Conservation (phyloP, 2,797 vertebrate genomes). For the Sebastes melanostomus region DNA sequence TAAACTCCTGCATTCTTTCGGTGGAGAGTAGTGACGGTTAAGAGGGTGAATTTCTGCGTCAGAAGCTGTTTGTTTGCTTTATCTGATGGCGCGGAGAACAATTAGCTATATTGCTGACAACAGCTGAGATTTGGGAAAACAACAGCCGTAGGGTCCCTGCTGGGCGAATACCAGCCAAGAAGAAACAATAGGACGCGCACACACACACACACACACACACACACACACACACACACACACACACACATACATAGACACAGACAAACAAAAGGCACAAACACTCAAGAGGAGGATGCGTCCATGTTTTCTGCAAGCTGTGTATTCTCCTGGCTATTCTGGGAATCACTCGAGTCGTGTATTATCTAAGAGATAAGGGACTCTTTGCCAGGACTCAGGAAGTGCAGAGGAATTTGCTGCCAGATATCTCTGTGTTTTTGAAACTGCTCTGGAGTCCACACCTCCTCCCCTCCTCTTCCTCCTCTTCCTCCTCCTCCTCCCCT, state of each 20-base stretch:
- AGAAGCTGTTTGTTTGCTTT: constrained; percentile 42
- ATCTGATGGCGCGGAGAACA: constrained; percentile 54
- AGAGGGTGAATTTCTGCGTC: constrained; percentile 2
- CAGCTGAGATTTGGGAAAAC: constrained; percentile 53
- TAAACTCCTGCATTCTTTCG: neutral
- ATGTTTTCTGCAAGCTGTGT: constrained; percentile 65
- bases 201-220: neutral
- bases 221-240: neutral
- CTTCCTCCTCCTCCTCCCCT: constrained; percentile 12
- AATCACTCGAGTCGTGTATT: constrained; percentile 78
- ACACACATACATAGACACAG: neutral
- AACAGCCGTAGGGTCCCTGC: constrained; percentile 49
- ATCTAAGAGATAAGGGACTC: constrained; percentile 83
- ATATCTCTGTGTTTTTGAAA: constrained; percentile 82
- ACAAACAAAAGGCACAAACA: neutral
- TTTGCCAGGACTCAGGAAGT: constrained; percentile 83
- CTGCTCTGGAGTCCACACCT: constrained; percentile 58
- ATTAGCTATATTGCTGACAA: constrained; percentile 59
- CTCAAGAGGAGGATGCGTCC: constrained; percentile 39
- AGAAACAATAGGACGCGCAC: constrained; percentile 54
- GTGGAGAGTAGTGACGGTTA: no score
- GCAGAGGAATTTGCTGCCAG: constrained; percentile 83
- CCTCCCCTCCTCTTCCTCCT: constrained; percentile 4
- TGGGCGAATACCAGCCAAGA: constrained; percentile 11
- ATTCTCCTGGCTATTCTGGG: constrained; percentile 81